Evolutionary conservation across 2,888 invertebrate genomes (phyloP), one percentile per base, ranked within the genome.

Genomic region (Rhyacophila evoluta): DNA sequence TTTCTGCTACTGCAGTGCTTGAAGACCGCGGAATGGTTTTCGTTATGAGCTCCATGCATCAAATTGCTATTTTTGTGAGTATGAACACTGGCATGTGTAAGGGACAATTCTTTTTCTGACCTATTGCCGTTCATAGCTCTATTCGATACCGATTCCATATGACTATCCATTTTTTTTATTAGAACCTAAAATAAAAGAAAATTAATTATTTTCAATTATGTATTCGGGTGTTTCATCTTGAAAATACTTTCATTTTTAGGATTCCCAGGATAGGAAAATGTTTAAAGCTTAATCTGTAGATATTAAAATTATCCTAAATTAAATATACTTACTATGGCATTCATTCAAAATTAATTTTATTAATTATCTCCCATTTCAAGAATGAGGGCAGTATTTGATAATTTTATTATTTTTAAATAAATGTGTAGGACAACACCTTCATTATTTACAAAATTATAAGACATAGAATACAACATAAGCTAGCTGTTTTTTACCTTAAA

Each of bases 81-180:
- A 36, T 82, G 82, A 10, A 82, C 67, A 55, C 73, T 82, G 10
- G 79, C 79, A 71, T 81, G 82, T 5, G 82, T 81, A n/a, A 77
- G 19, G n/a, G 67, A 39, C 12, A 75, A 69, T 19, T 55, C 55
- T 55, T 55, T 55, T n/a, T 81, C 81, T 10, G 74, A 27, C 41
- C 77, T 77, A 38, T 74, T 79, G 25, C 73, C 72, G 41, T 79
- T 89, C 88, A 73, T 86, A 86, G 81, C 86, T 87, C 82, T 87
- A 78, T 86, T 88, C 81, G 89, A 88, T 8, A 89, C 84, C 0
- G 88, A 87, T 81, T 89, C 89, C 1, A 88, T 87, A 83, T 88
- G 87, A 41, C 85, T 86, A 82, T 90, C 90, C 80, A 88, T 87
- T 83, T 91, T 91, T 83, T 91, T 92, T 39, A 90, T 88, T 4